Base-by-base conservation (phyloP, 2,888 invertebrate species). In the Pachymerium ferrugineum region DNA sequence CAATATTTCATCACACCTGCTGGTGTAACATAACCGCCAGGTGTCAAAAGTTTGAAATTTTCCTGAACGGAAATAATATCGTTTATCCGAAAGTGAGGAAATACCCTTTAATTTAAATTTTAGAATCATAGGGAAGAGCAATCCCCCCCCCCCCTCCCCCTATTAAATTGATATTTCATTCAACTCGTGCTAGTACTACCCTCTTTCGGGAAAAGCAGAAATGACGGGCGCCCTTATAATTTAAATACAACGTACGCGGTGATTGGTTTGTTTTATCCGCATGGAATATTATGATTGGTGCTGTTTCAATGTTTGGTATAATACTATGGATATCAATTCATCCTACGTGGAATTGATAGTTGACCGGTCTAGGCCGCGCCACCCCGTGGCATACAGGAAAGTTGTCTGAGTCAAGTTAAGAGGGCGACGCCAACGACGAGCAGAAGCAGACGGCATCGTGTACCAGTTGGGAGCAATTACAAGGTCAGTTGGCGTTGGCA, bases 401-500 rank as follows among this genome's bases (percentile, higher is more conserved):
- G 62, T 62, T 62, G n/a, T n/a, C n/a, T n/a, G 62, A 62, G 25
- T 62, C 28, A 62, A 62, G 62, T 62, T 28, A 28, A 62, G 28
- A 62, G 25, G 62, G 12, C 28, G 62, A 62, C 62, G 28, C 62
- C 62, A 62, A 8, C 25, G 62, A 62, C 62, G 62, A 62, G 62
- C 62, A 62, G 62, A 62, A 62, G 62, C 62, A 62, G 62, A 62
- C 62, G 25, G 62, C 62, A 62, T 62, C 62, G 12, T 25, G 28
- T 62, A 62, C 62, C 62, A 62, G 62, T 62, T 62, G 62, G 62
- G 62, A 62, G 62, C 62, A 62, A 62, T 62, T 62, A 62, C 25
- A 62, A 62, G 62, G 62, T 62, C 62, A 62, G 62, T 62, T 62
- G 62, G 62, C 62, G 62, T 62, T 62, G 62, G 62, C 62, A 62